Percentiles rank a stretch among this genome's conserved stretches.
Conservation (phyloP, 1,140 invertebrate genomes). For the Aradophagus sp. region DNA sequence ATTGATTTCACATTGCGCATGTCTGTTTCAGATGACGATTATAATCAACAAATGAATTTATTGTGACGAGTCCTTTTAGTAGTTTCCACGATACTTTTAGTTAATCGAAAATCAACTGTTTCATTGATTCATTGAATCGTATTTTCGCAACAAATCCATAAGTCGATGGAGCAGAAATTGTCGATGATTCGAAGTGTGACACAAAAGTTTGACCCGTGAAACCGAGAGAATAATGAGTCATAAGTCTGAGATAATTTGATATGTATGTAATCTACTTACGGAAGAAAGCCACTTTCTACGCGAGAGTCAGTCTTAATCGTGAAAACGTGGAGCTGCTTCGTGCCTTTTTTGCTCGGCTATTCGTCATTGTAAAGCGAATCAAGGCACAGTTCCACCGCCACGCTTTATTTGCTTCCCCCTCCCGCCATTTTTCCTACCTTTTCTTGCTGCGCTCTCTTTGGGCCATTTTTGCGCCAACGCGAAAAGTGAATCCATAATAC, state of each 20-base stretch:
- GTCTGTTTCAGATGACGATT: no score
- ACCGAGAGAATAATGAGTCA: constrained; percentile 23
- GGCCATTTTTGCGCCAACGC: not conserved
- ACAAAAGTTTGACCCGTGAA: constrained; percentile 7
- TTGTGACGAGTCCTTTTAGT: no score
- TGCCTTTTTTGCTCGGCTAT: constrained; percentile 3
- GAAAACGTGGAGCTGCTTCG: constrained; percentile 9
- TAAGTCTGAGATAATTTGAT: constrained; percentile 36
- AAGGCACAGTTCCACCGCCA: no score
- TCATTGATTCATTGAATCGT: no score
- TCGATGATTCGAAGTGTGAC: constrained; percentile 1
- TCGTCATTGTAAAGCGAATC: not conserved
- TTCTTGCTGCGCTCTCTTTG: constrained; percentile 1
- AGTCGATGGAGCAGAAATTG: not conserved
- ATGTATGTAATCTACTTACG: constrained; percentile 34
- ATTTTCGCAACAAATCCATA: not conserved
- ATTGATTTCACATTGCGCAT: no score
- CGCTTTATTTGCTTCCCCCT: no score
- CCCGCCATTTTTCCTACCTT: no score
- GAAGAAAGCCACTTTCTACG: constrained; percentile 41
- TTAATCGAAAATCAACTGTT: no score
- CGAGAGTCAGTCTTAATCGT: constrained; percentile 21
- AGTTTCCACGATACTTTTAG: no score
- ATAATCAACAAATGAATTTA: no score
- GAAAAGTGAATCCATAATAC: constrained; percentile 16